Evolutionary conservation across 2,113 vertebrate genomes (phyloP).

Genomic region (Megaceryle maxima): DNA sequence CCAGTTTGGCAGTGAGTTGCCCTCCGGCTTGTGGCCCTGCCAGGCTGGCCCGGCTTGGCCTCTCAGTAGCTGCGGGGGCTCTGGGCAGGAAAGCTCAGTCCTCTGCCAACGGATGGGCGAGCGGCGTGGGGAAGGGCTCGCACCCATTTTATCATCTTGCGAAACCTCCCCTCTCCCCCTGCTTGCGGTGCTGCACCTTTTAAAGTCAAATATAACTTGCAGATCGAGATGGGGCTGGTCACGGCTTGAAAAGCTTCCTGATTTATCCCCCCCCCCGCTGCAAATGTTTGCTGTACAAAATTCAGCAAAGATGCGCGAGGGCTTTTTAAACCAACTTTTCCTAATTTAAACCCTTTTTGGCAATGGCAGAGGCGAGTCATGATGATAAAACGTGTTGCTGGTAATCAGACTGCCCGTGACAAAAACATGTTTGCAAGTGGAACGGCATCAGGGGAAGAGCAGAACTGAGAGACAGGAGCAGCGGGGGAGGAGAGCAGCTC

Average conservation of each 20-base stretch:
- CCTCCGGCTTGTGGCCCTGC: rapidly evolving
- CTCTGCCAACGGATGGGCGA: neutral
- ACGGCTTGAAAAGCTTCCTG: conserved; percentile 27
- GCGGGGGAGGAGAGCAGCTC: neutral
- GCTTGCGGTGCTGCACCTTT: neutral
- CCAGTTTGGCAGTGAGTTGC: rapidly evolving
- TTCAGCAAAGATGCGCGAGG: neutral
- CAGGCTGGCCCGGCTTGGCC: neutral
- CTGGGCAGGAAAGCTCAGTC: neutral
- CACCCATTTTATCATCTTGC: neutral
- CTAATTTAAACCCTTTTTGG: neutral
- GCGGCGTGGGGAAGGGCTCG: neutral
- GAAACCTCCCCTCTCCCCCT: neutral
- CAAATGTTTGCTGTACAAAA: neutral
- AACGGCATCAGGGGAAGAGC: neutral
- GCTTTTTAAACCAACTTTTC: neutral
- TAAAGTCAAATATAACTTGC: neutral
- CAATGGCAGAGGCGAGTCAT: neutral
- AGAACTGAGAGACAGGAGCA: neutral
- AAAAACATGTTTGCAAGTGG: neutral
- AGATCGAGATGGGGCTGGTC: neutral
- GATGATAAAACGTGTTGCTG: rapidly evolving
- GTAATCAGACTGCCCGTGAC: neutral
- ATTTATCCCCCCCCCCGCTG: rapidly evolving
- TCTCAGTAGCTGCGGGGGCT: neutral